Conservation (phyloP, 1,140 invertebrate species). For the Drosophila paulistorum region DNA sequence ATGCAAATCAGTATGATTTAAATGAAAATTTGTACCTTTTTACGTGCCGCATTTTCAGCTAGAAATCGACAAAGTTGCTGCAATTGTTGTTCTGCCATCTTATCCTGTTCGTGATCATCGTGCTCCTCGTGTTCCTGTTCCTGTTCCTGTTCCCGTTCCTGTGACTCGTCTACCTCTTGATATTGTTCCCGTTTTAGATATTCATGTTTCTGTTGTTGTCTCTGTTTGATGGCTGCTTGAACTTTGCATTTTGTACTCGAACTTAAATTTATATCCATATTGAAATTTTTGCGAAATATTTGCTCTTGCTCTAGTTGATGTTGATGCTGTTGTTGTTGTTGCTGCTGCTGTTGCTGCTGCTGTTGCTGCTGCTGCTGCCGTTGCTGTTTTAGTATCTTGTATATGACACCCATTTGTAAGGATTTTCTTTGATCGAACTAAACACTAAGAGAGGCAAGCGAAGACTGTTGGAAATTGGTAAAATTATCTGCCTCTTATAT, state of each 20-base stretch:
- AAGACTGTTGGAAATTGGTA: slow-evolving; percentile 53
- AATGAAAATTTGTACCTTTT: slow-evolving; percentile 43
- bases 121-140: slow-evolving; percentile 1
- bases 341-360: slow-evolving; percentile 17
- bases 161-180: slow-evolving; percentile 12
- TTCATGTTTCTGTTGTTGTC: slow-evolving; percentile 43
- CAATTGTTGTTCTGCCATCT: slow-evolving; percentile 57
- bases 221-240: slow-evolving; percentile 65
- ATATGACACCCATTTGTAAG: slow-evolving; percentile 71
- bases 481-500: slow-evolving; percentile 52
- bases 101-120: slow-evolving; percentile 27
- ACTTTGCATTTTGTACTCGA: slow-evolving; percentile 62
- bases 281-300: slow-evolving; percentile 22
- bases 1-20: too few relatives aligned
- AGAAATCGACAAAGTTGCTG: slow-evolving; percentile 75
- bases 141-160: neutral
- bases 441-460: slow-evolving; percentile 34
- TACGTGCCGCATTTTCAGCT: slow-evolving; percentile 69
- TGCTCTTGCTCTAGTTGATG: neutral
- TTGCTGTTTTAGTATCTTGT: slow-evolving; percentile 76
- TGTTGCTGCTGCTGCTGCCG: slow-evolving; percentile 59
- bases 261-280: slow-evolving; percentile 63
- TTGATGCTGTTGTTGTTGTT: slow-evolving; percentile 10
- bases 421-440: slow-evolving; percentile 9
- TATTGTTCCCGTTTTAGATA: slow-evolving; percentile 29